A percentile compares a stretch with the other conserved stretches of the same genome.
These are phyloP conservation scores for Terebella lapidaria DNA, from an alignment of 2,888 invertebrate species.

Conservation along the genomic window DNA sequence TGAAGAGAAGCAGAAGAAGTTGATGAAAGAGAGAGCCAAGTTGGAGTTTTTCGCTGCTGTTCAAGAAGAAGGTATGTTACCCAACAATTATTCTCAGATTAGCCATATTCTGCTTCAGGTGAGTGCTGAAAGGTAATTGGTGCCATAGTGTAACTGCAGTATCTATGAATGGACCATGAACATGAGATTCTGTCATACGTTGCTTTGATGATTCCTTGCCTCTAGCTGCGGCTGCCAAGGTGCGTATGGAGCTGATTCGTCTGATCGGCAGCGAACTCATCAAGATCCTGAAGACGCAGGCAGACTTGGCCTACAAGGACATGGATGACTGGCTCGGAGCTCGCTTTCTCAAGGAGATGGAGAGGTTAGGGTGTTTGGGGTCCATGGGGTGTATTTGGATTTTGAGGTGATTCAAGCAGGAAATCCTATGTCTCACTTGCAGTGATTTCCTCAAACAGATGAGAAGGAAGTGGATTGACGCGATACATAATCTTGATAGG, in stretches of 20 bases:
- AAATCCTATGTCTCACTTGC: too few species aligned
- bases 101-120: background rate
- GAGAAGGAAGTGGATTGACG: too few species aligned
- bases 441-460: too few species aligned
- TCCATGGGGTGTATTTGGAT: too few species aligned
- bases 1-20: slow-evolving; percentile 44
- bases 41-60: slow-evolving; percentile 49
- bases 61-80: slow-evolving; percentile 46
- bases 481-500: too few species aligned
- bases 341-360: slow-evolving; percentile 51
- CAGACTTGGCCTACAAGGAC: slow-evolving; percentile 45
- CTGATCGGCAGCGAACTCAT: slow-evolving; percentile 34
- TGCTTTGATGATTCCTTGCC: background rate
- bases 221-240: slow-evolving; percentile 13
- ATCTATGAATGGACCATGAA: background rate
- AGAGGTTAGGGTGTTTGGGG: slow-evolving; percentile 42
- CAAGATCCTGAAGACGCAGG: slow-evolving; percentile 44
- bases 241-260: slow-evolving; percentile 45
- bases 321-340: slow-evolving; percentile 53
- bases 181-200: background rate
- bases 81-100: too few species aligned
- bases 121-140: background rate
- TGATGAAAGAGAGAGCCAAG: slow-evolving; percentile 38
- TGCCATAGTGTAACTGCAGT: background rate
- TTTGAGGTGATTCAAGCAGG: too few species aligned